phyloP scores from a whole-genome alignment of 2,888 invertebrate species.

The Norana najaformis region DNA sequence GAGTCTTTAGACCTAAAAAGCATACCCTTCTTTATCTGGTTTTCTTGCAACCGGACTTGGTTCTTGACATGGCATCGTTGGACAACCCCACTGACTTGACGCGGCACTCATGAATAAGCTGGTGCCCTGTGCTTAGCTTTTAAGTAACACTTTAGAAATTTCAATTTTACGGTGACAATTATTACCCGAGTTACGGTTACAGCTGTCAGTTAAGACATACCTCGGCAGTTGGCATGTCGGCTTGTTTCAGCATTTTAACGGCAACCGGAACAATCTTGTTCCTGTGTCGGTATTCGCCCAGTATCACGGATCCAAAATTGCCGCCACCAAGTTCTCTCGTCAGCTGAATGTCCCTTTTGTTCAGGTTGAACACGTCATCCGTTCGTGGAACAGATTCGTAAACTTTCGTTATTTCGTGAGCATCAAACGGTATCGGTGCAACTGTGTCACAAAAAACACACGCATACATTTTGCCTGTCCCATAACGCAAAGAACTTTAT shows the following conservation, averaged over 20 bases:
- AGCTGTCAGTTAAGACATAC: conserved; percentile 41
- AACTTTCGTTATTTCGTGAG: conserved; percentile 43
- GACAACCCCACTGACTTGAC: too few relatives aligned
- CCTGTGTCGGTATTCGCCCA: conserved; percentile 55
- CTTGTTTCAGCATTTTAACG: conserved; percentile 63
- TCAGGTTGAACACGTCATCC: conserved; percentile 51
- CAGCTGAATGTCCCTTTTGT: conserved; percentile 50
- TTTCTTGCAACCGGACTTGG: too few relatives aligned
- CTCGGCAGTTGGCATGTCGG: conserved; percentile 47
- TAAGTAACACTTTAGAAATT: too few relatives aligned
- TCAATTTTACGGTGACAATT: too few relatives aligned
- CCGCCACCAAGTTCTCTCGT: conserved; percentile 59
- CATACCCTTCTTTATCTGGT: too few relatives aligned
- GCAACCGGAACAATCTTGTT: conserved; percentile 61
- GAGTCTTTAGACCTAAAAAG: too few relatives aligned
- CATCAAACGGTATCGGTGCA: not conserved
- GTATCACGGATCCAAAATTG: conserved; percentile 62
- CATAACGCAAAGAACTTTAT: too few relatives aligned
- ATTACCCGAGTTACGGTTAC: too few relatives aligned
- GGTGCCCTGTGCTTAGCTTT: too few relatives aligned
- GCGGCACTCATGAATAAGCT: too few relatives aligned
- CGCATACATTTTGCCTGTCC: too few relatives aligned
- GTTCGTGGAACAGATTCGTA: conserved; percentile 48
- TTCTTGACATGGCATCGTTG: too few relatives aligned
- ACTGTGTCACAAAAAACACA: not conserved